Conservation (phyloP, 2,888 invertebrate species). For the Timandra comae region DNA sequence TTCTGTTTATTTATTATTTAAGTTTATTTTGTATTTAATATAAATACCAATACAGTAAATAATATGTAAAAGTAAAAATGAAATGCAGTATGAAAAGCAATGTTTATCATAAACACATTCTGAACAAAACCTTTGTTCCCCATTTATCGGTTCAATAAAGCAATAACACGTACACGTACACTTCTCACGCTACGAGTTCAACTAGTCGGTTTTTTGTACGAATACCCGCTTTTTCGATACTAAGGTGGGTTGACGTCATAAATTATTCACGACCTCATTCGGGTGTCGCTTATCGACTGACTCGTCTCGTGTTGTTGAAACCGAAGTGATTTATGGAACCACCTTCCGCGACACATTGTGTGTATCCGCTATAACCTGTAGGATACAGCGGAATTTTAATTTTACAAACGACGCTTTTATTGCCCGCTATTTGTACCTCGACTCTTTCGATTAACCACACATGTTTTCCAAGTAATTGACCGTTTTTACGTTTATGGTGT, state of each 20-base stretch:
- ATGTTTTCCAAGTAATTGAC: no score
- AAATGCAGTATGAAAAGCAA: no score
- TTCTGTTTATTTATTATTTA: no score
- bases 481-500: no score
- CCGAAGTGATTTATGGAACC: constrained; percentile 23
- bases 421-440: constrained; percentile 1
- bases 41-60: no score
- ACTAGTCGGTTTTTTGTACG: constrained; percentile 9
- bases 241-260: constrained; percentile 20
- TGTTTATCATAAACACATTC: no score
- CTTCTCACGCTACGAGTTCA: constrained; percentile 10
- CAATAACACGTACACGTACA: constrained; percentile 13
- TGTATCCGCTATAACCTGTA: constrained; percentile 16
- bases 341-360: constrained; percentile 17
- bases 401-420: constrained; percentile 2
- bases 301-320: constrained; percentile 13
- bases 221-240: constrained; percentile 18
- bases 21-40: no score
- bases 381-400: constrained; percentile 3
- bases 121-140: neutral
- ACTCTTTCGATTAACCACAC: no score
- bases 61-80: no score
- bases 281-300: constrained; percentile 15
- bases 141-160: constrained; percentile 15
- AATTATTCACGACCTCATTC: constrained; percentile 22